Conservation (phyloP, 2,888 invertebrate species). For the Seira musarum region DNA sequence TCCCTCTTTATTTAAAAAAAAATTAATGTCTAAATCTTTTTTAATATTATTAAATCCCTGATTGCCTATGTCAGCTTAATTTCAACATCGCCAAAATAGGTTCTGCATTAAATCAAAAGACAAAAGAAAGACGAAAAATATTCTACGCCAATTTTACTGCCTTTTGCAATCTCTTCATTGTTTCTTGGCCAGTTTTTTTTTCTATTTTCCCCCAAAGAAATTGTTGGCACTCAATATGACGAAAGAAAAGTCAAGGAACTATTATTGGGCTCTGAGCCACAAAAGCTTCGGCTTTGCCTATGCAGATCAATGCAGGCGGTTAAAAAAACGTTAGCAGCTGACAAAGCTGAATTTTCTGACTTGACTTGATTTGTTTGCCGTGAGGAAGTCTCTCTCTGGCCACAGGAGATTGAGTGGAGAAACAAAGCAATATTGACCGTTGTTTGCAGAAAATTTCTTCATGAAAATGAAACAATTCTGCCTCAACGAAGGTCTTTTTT, state of each 20-base stretch:
- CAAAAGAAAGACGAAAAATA: too few species aligned
- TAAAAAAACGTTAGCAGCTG: conserved; percentile 1
- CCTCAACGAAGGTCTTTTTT: neutral
- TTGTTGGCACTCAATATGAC: too few species aligned
- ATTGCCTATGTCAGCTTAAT: neutral
- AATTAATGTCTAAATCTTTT: neutral
- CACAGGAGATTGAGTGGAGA: conserved; percentile 12
- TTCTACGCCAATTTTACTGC: too few species aligned
- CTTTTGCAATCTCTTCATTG: too few species aligned
- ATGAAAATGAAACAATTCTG: neutral
- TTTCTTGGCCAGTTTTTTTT: too few species aligned
- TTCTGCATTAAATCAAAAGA: too few species aligned
- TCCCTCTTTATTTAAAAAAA: too few species aligned
- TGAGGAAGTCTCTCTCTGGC: conserved; percentile 21
- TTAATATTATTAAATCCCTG: neutral
- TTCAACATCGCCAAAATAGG: neutral
- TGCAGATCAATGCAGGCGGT: conserved; percentile 44
- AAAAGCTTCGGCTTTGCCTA: neutral
- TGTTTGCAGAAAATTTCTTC: neutral
- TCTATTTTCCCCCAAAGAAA: conserved; percentile 22
- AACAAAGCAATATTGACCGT: conserved; percentile 29
- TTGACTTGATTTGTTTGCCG: conserved; percentile 47
- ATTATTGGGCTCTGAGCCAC: neutral
- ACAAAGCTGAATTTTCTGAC: neutral
- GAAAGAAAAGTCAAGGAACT: conserved; percentile 53